These are phyloP conservation scores for Myopa testacea DNA, from an alignment of 2,888 invertebrate genomes.

Conservation along the genomic window DNA sequence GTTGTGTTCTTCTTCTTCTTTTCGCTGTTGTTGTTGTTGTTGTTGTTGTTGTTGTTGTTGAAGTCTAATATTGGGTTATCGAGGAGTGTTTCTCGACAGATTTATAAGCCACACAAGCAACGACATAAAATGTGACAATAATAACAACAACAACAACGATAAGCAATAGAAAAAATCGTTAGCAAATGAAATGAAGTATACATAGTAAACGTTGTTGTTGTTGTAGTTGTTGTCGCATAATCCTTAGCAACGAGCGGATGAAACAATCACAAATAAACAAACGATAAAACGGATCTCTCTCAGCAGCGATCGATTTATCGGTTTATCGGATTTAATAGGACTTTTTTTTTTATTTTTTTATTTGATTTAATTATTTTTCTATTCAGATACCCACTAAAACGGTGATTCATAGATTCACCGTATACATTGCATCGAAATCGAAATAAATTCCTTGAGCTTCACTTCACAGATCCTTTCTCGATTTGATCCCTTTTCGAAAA, in stretches of 20 bases:
- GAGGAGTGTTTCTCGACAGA: conserved; percentile 33
- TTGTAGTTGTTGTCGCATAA: neutral
- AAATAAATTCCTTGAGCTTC: neutral
- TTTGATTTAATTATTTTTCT: conserved; percentile 5
- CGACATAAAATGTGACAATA: neutral
- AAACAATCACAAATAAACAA: neutral
- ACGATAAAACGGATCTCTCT: neutral
- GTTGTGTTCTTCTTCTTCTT: neutral
- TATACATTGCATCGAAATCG: neutral
- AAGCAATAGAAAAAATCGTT: neutral
- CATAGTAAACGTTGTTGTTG: neutral
- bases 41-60: conserved; percentile 26
- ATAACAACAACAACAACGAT: neutral
- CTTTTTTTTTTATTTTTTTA: neutral
- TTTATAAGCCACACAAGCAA: conserved; percentile 18
- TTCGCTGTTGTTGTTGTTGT: conserved; percentile 32
- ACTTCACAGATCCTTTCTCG: conserved; percentile 20
- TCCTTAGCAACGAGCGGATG: neutral
- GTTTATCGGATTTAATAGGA: conserved; percentile 8
- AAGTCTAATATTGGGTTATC: conserved; percentile 2
- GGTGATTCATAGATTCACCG: too few species aligned
- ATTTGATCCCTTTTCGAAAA: neutral
- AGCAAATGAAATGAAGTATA: neutral
- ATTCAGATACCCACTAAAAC: neutral
- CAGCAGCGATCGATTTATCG: neutral